A percentile compares a stretch with the other conserved stretches of the same genome.
Conservation (phyloP, 2,797 vertebrate genomes). For the Manis pentadactyla region DNA sequence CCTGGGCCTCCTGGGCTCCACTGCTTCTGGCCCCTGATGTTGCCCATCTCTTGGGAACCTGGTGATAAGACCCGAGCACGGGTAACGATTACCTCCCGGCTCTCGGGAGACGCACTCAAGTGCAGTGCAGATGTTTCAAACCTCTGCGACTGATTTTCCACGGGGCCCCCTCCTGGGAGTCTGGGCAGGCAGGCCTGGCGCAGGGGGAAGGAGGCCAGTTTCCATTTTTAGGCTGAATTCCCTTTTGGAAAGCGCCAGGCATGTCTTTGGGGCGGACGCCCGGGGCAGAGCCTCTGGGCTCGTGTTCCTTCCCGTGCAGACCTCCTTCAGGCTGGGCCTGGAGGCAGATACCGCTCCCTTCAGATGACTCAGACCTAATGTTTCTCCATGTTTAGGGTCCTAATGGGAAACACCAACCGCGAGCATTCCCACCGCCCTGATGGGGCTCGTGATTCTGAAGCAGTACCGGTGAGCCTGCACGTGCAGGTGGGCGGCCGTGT, state of each 20-base stretch:
- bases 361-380: rapidly evolving
- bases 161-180: neutral
- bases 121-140: neutral
- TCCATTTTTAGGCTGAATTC: conserved; percentile 30
- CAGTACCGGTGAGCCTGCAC: rapidly evolving
- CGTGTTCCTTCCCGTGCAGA: rapidly evolving
- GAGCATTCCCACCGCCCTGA: rapidly evolving
- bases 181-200: neutral
- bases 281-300: neutral
- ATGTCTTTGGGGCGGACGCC: neutral
- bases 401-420: rapidly evolving
- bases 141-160: neutral
- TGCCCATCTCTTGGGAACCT: neutral
- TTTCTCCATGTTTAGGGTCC: neutral
- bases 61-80: neutral
- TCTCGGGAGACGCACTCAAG: neutral
- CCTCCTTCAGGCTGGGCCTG: neutral
- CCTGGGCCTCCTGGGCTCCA: rapidly evolving
- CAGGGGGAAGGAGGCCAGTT: neutral
- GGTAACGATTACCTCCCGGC: neutral
- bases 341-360: neutral
- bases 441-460: neutral
- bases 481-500: rapidly evolving
- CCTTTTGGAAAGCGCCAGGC: neutral
- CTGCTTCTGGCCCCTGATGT: neutral